Evolutionary conservation across 2,113 vertebrate genomes (phyloP).

Genomic region (Mesoclemmys tuberculata): DNA sequence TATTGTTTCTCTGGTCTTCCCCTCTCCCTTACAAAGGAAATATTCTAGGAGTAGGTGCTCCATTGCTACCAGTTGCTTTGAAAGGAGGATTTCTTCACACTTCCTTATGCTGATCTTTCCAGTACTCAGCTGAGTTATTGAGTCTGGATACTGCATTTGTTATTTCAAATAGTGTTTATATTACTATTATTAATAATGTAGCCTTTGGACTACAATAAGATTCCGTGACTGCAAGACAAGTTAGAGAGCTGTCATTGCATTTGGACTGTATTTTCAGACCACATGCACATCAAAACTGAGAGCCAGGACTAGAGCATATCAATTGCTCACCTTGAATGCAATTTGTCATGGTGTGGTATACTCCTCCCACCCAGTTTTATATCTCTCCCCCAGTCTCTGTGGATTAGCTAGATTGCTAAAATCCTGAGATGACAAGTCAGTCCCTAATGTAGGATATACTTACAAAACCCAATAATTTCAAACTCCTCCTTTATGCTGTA

Average conservation of each 20-base stretch:
- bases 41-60: not conserved
- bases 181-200: not conserved
- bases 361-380: not conserved
- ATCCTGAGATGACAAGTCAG: not conserved
- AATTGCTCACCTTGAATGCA: not conserved
- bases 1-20: not conserved
- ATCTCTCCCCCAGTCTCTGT: not conserved
- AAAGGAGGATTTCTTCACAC: not conserved
- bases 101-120: not conserved
- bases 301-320: not conserved
- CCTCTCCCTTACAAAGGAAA: not conserved
- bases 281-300: not conserved
- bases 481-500: not conserved
- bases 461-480: not conserved
- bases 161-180: not conserved
- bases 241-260: not conserved
- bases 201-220: not conserved
- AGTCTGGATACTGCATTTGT: not conserved
- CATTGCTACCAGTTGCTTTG: not conserved
- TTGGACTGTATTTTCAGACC: not conserved
- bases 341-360: not conserved
- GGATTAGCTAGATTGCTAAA: not conserved
- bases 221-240: not conserved
- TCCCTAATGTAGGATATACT: fast-evolving
- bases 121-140: not conserved